Base-by-base conservation (phyloP, 35 echinoderm and acorn worm species). In the Apostichopus japonicus region DNA sequence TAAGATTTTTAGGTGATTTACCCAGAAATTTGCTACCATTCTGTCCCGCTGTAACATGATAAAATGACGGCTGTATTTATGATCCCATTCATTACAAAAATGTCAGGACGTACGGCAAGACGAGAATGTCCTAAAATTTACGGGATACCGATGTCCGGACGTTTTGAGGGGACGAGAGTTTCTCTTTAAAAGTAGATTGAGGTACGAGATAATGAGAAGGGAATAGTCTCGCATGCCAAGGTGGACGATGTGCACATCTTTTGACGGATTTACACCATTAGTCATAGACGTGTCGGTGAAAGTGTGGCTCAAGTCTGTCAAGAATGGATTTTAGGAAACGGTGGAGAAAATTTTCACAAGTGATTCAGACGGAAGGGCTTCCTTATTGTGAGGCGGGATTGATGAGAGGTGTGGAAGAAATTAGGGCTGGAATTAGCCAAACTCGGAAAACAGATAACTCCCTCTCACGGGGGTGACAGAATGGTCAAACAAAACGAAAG, bases 251-350 rank as follows among this genome's bases (percentile, higher is more conserved):
- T 83, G 11, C 23, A 16, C 79, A 44, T 83, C 8, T 44, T 44
- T 33, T 44, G 79, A 54, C 54, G 79, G 4, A 83, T 83, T 54
- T 83, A 83, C 15, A 52, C n/a, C 17, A 83, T 83, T 83, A 83
- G 79, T 83, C 79, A 83, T 55, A 14, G 33, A 55, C n/a, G 52
- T 83, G 79, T 17, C 63, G 19, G 63, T 67, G 63, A 67, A 19
- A 67, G 63, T 10, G 63, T 67, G 5, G 63, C 19, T 8, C 63
- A 44, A 44, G 33, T 44, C 33, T 44, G 33, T 44, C 33, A 44
- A 67, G 63, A 19, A 19, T 67, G 63, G 11, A 67, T 67, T 19
- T 19, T 67, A 8, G 11, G 63, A 67, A 19, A 67, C 33, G 3
- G 2, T 44, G 63, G 63, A 67, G 63, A 67, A 67, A 67, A 67